Evolutionary conservation across 2,797 vertebrate genomes (phyloP).

Genomic region (Vireo griseus): DNA sequence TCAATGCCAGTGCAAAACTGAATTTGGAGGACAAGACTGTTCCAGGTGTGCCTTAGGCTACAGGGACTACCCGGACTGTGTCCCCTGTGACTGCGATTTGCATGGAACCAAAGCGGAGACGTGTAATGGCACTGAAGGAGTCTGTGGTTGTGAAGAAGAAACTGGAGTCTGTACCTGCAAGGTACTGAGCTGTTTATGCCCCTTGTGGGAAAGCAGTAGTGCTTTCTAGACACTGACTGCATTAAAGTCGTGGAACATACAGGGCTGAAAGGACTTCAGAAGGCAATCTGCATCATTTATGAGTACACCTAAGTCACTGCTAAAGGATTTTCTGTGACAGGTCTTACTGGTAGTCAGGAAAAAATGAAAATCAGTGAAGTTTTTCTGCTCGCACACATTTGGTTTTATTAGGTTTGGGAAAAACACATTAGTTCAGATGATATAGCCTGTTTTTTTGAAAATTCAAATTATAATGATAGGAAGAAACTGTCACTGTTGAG

Average conservation of each 20-base stretch:
- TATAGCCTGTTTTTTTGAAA: background rate
- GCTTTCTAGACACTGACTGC: background rate
- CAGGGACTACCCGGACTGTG: conserved; percentile 85
- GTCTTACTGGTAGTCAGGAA: background rate
- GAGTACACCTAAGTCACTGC: background rate
- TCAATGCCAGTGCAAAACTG: conserved; percentile 80
- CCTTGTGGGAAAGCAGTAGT: background rate
- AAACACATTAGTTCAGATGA: background rate
- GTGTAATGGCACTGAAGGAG: conserved; percentile 75
- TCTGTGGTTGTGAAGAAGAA: conserved; percentile 81
- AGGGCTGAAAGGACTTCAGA: background rate
- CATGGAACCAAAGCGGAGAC: conserved; percentile 77
- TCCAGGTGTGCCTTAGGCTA: conserved; percentile 81
- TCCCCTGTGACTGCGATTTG: conserved; percentile 83
- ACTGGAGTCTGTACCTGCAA: conserved; percentile 87
- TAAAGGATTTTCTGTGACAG: background rate
- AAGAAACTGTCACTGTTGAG: background rate
- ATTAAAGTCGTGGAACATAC: background rate
- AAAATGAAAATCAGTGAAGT: background rate
- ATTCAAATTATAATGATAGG: background rate
- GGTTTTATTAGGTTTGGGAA: background rate
- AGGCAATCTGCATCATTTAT: background rate
- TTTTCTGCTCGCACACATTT: background rate
- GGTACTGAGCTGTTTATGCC: conserved; percentile 63
- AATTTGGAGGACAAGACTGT: conserved; percentile 80